Evolutionary conservation across 2,113 vertebrate genomes (phyloP).

Genomic region (Strigops habroptila): DNA sequence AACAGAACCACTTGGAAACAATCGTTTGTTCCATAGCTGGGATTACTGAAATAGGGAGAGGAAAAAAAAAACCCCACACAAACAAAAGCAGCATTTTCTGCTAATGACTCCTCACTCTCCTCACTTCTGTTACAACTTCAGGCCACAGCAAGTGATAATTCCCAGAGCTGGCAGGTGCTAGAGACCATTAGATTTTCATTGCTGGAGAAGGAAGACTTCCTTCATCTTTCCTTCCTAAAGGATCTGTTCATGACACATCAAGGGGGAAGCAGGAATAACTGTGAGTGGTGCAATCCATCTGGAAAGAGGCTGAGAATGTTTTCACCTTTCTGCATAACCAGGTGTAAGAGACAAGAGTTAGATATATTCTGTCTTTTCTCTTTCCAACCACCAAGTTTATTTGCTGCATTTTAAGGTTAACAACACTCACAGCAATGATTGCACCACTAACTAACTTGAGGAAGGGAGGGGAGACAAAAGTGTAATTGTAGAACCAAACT

Average conservation of each 20-base stretch:
- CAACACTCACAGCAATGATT: neutral
- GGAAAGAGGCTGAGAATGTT: neutral
- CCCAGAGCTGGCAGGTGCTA: neutral
- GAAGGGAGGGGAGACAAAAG: neutral
- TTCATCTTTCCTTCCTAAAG: neutral
- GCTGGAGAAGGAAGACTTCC: neutral
- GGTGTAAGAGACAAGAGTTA: neutral
- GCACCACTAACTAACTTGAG: neutral
- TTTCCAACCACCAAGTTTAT: neutral
- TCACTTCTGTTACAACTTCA: neutral
- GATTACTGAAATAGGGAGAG: neutral
- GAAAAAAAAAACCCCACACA: rapidly evolving
- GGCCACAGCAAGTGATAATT: neutral
- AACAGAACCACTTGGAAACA: neutral
- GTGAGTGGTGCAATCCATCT: neutral
- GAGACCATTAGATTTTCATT: neutral
- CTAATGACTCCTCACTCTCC: neutral
- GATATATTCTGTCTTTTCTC: neutral
- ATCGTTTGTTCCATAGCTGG: neutral
- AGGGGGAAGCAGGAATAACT: neutral
- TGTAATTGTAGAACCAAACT: neutral
- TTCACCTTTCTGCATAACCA: neutral
- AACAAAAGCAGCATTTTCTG: neutral
- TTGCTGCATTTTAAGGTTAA: neutral
- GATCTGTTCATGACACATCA: neutral